These are phyloP conservation scores for Sterrhoptilus dennistouni DNA, from an alignment of 2,113 vertebrate species.

Conservation along the genomic window DNA sequence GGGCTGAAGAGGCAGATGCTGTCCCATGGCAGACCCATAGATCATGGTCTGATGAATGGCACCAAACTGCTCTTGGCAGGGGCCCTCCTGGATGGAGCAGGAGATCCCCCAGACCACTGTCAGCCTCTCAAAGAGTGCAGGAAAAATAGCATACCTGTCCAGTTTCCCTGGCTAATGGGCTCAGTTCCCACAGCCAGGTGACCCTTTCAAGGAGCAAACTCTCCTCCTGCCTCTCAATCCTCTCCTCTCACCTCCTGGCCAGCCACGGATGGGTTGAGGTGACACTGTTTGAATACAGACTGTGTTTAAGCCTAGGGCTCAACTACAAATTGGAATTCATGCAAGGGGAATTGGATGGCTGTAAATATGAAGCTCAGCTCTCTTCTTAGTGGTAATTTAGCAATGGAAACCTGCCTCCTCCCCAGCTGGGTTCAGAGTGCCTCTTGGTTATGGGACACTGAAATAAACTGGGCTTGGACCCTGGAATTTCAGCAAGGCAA, in stretches of 20 bases:
- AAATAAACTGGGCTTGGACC: neutral
- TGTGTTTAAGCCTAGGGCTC: neutral
- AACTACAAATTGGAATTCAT: neutral
- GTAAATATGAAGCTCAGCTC: neutral
- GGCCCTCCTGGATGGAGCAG: neutral
- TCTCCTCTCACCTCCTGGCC: neutral
- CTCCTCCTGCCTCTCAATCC: neutral
- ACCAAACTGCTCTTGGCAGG: neutral
- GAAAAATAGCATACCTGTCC: neutral
- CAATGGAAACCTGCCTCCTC: neutral
- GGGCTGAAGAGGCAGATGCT: neutral
- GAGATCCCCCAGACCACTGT: neutral
- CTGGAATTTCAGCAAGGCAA: neutral
- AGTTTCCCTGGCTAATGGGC: neutral
- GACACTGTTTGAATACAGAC: neutral
- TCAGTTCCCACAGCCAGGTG: neutral
- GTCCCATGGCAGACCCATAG: neutral
- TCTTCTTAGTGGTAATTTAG: neutral
- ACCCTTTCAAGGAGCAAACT: neutral
- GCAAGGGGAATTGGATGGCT: neutral
- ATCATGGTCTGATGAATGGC: neutral
- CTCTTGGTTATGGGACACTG: neutral
- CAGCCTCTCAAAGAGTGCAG: neutral
- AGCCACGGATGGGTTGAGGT: neutral
- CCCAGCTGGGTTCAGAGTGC: neutral